Evolutionary conservation across 64 coral and sea anemone genomes (phyloP), one percentile per base, ranked within the genome.

Genomic region (Pachyseris speciosa): DNA sequence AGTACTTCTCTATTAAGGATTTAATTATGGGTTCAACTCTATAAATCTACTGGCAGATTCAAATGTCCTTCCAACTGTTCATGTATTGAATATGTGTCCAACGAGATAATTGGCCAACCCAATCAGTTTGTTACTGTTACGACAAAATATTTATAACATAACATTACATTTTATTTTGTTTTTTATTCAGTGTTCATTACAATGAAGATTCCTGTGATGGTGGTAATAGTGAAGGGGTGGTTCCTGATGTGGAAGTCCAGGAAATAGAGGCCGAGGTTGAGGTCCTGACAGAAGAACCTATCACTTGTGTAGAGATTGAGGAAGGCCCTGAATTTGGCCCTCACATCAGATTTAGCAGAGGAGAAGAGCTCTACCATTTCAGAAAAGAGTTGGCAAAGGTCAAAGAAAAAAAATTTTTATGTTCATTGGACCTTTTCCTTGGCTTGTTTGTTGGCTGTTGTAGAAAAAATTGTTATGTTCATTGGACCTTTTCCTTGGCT

Each of bases 321-420:
- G 58, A 69, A 36, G 37, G 66, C 33, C 66, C 66, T 69, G 15
- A 37, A 31, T 69, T 69, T 86, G 25, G 84, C 70, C 84, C 84
- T 33, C 84, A 86, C 49, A 37, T 25, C 44, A 74, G 47, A 72
- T 28, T 84, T 17, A 75, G 78, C 40, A 31, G 78, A 32, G 66
- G 64, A 55, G 89, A 74, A 34, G 66, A 91, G 33, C 50, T 55
- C 26, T 40, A 70, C 15, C 47, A 57, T 29, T 91, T 84, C 27
- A 33, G 70, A 31, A 43, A 55, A 44, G 89, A 92, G 22, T 16
- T 92, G 20, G 25, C 25, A 19, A 28, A 85, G 11, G 80, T 92
- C 5, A 92, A 75, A 31, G 89, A 64, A 4, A 84, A 37, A 44
- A 92, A 92, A 26, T 19, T 92, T 44, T 49, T 92, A 27, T 86